Conservation (phyloP, 1,140 invertebrate genomes). For the Bombyx mandarina region DNA sequence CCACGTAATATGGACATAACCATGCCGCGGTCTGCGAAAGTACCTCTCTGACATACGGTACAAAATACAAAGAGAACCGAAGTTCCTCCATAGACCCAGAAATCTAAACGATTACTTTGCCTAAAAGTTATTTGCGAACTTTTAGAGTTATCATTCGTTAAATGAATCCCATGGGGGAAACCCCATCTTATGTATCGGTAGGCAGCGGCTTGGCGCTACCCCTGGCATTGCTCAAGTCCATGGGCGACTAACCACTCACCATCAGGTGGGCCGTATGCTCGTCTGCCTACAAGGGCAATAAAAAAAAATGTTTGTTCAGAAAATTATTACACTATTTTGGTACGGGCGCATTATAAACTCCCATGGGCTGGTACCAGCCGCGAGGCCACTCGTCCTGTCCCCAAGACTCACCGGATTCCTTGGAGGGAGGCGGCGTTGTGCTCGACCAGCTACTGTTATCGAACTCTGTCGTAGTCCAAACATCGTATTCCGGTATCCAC, state of each 20-base stretch:
- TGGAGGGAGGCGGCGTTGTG: conserved; percentile 6
- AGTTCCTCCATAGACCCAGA: too few species aligned
- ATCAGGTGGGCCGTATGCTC: too few species aligned
- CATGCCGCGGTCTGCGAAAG: too few species aligned
- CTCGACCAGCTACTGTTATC: conserved; percentile 12
- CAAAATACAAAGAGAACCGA: too few species aligned
- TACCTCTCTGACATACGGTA: too few species aligned
- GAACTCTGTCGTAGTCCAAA: conserved; percentile 25
- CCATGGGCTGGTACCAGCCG: background rate
- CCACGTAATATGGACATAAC: too few species aligned
- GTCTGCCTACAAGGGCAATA: too few species aligned
- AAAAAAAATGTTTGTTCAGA: background rate
- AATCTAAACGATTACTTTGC: too few species aligned
- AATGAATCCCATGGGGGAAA: background rate
- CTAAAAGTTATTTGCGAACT: background rate
- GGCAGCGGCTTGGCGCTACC: too few species aligned
- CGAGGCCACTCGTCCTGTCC: background rate
- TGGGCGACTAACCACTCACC: too few species aligned
- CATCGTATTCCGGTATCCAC: conserved; percentile 40
- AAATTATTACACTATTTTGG: background rate
- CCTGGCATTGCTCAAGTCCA: too few species aligned
- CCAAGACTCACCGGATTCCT: background rate
- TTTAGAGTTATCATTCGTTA: background rate
- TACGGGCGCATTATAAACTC: background rate
- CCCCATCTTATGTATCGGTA: background rate